Conservation (phyloP, 1,140 invertebrate species). For the Sipha flava region DNA sequence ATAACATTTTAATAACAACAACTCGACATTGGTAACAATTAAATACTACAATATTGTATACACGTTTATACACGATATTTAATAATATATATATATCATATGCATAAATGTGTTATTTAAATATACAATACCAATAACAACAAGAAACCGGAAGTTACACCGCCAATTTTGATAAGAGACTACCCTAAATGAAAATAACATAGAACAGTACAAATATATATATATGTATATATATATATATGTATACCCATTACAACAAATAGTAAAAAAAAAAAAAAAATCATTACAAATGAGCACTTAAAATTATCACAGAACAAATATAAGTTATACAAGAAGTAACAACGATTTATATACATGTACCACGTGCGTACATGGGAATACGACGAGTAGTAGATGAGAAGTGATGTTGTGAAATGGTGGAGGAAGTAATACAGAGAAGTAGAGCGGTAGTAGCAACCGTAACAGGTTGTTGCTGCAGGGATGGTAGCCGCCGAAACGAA, state of each 20-base stretch:
- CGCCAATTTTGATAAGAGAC: constrained; percentile 26
- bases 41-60: not conserved
- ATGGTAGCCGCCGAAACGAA: not conserved
- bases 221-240: not conserved
- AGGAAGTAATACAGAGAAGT: too few relatives aligned
- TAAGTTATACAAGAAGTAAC: not conserved
- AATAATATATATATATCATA: not conserved
- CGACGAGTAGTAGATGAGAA: not conserved
- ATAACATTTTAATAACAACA: constrained; percentile 22
- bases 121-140: not conserved
- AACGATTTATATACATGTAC: not conserved
- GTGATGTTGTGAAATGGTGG: not conserved
- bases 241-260: constrained; percentile 20
- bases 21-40: constrained; percentile 3
- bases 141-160: constrained; percentile 18
- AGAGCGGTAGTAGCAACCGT: not conserved
- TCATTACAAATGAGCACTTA: constrained; percentile 4
- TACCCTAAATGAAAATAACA: not conserved
- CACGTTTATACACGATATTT: too few relatives aligned
- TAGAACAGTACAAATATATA: not conserved
- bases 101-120: not conserved
- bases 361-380: too few relatives aligned
- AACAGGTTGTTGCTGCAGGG: not conserved
- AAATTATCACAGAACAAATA: constrained; percentile 25
- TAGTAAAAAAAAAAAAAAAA: not conserved